These are phyloP conservation scores for Cephalopachus bancanus DNA, from an alignment of 2,797 vertebrate genomes.

Conservation along the genomic window DNA sequence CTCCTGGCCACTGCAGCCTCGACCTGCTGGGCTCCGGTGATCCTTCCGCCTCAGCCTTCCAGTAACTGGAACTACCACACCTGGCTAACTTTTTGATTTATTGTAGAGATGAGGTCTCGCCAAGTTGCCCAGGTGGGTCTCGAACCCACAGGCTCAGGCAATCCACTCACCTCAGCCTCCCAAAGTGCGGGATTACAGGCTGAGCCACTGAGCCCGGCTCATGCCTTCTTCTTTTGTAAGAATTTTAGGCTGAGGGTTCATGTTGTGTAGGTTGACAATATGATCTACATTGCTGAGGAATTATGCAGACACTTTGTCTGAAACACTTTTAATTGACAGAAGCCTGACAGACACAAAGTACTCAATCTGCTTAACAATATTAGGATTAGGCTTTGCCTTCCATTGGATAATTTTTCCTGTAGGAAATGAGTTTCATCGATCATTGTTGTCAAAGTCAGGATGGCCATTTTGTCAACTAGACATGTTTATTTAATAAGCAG, in stretches of 20 bases:
- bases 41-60: no score
- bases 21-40: no score
- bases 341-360: slow-evolving; percentile 80
- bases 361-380: slow-evolving; percentile 75
- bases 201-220: no score
- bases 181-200: no score
- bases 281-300: slow-evolving; percentile 77
- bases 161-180: no score
- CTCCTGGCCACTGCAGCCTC: no score
- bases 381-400: slow-evolving; percentile 82
- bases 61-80: no score
- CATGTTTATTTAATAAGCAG: slow-evolving; percentile 76
- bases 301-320: slow-evolving; percentile 40
- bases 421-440: slow-evolving; percentile 80
- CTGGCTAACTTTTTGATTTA: no score
- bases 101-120: no score
- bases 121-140: no score
- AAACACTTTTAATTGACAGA: slow-evolving; percentile 83
- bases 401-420: slow-evolving; percentile 71
- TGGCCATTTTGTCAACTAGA: slow-evolving; percentile 49
- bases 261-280: slow-evolving; percentile 73
- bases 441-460: slow-evolving; percentile 73
- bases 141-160: no score
- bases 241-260: slow-evolving; percentile 69
- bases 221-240: neutral